These are phyloP conservation scores for Chymomyza procnemis DNA, from an alignment of 2,888 invertebrate genomes.

Conservation along the genomic window DNA sequence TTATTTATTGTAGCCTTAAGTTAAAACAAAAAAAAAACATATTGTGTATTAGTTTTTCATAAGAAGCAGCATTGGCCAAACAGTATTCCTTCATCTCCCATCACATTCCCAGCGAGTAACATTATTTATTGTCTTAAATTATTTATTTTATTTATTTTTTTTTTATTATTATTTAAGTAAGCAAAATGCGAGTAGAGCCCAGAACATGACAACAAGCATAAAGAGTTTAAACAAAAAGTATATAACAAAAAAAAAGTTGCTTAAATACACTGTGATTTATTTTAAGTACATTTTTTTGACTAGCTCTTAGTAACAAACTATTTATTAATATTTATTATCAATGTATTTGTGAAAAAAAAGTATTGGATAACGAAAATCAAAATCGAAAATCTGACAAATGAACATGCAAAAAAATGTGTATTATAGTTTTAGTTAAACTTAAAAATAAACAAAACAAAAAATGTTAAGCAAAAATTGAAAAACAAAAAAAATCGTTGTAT, in stretches of 20 bases:
- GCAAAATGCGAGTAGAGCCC: no score
- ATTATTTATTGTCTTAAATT: background rate
- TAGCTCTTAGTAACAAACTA: constrained; percentile 45
- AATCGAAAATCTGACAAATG: background rate
- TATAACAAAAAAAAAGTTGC: constrained; percentile 42
- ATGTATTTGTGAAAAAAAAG: background rate
- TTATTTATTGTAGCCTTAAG: constrained; percentile 31
- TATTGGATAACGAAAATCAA: background rate
- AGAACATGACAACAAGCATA: background rate
- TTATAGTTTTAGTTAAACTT: background rate
- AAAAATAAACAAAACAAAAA: background rate
- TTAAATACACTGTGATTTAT: constrained; percentile 69
- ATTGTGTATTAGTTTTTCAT: background rate
- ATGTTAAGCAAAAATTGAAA: no score
- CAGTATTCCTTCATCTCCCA: background rate
- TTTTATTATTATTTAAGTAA: constrained; percentile 8
- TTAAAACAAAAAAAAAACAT: background rate
- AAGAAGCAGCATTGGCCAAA: background rate
- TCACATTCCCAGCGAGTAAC: background rate
- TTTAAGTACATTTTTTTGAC: constrained; percentile 63
- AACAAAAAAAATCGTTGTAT: no score
- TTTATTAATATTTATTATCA: background rate
- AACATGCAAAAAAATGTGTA: background rate
- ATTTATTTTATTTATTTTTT: constrained; percentile 14
- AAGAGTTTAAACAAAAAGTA: background rate